These are phyloP conservation scores for Drosophila miranda DNA, from an alignment of 1,140 invertebrate species.

Conservation along the genomic window DNA sequence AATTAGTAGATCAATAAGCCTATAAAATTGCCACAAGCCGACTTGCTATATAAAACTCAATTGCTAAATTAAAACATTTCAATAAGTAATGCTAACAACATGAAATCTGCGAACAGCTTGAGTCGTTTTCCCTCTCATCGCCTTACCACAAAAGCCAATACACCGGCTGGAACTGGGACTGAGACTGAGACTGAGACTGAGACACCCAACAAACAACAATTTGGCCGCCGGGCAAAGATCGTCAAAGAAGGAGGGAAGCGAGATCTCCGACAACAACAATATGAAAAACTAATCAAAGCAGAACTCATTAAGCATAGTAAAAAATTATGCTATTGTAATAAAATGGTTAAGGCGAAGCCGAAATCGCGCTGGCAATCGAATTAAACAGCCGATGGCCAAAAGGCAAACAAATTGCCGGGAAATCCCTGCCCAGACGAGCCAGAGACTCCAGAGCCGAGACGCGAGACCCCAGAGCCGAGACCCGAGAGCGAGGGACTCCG, in stretches of 20 bases:
- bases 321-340: slow-evolving; percentile 80
- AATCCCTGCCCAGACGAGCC: slow-evolving; percentile 49
- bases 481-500: neutral
- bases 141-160: neutral
- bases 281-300: slow-evolving; percentile 78
- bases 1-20: slow-evolving; percentile 14
- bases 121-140: slow-evolving; percentile 11
- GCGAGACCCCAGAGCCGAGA: no score
- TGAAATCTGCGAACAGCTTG: slow-evolving; percentile 22
- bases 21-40: slow-evolving; percentile 16
- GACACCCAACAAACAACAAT: slow-evolving; percentile 71
- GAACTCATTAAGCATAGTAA: slow-evolving; percentile 80
- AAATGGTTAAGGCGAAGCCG: slow-evolving; percentile 69
- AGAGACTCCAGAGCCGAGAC: slow-evolving; percentile 3
- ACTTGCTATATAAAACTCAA: slow-evolving; percentile 45
- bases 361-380: slow-evolving; percentile 78
- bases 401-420: slow-evolving; percentile 78
- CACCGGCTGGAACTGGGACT: slow-evolving; percentile 5
- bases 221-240: slow-evolving; percentile 40
- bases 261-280: slow-evolving; percentile 47
- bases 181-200: slow-evolving; percentile 25
- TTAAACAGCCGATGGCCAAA: slow-evolving; percentile 74
- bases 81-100: slow-evolving; percentile 68
- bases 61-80: slow-evolving; percentile 68
- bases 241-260: slow-evolving; percentile 8